These are phyloP conservation scores for Myiozetetes cayanensis DNA, from an alignment of 2,113 vertebrate species.

Conservation along the genomic window DNA sequence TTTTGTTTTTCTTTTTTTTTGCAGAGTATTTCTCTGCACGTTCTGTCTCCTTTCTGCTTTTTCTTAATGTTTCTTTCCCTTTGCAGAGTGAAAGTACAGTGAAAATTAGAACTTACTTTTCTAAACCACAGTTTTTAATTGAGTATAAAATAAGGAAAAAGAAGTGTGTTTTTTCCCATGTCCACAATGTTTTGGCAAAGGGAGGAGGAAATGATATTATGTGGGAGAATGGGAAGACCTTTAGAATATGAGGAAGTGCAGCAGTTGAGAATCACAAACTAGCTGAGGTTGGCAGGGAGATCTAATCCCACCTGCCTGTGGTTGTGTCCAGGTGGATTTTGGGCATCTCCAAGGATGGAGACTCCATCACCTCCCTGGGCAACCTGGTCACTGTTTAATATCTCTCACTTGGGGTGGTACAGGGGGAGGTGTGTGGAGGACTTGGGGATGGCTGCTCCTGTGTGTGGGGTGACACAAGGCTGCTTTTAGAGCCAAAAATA, in stretches of 20 bases:
- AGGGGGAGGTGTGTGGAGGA: not conserved
- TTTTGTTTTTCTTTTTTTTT: not conserved
- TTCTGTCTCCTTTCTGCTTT: not conserved
- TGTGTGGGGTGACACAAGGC: not conserved
- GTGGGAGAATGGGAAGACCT: not conserved
- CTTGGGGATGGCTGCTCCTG: not conserved
- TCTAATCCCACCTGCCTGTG: not conserved
- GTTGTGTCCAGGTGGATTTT: not conserved
- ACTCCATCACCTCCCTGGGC: not conserved
- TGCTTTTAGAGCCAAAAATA: not conserved
- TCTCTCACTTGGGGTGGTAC: fast-evolving
- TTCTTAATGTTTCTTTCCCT: not conserved
- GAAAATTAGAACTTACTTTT: not conserved
- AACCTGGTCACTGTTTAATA: not conserved
- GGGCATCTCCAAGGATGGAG: not conserved
- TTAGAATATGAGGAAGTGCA: not conserved
- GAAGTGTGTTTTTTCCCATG: not conserved
- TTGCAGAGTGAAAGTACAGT: not conserved
- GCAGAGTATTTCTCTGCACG: not conserved
- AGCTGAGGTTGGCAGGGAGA: not conserved
- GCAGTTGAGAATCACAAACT: not conserved
- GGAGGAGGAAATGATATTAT: not conserved
- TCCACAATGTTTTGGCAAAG: not conserved
- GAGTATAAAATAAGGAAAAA: not conserved
- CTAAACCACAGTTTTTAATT: not conserved